Evolutionary conservation across 2,113 vertebrate genomes (phyloP), one percentile per base, ranked within the genome.

Genomic region (Mesembrinibis cayennensis): DNA sequence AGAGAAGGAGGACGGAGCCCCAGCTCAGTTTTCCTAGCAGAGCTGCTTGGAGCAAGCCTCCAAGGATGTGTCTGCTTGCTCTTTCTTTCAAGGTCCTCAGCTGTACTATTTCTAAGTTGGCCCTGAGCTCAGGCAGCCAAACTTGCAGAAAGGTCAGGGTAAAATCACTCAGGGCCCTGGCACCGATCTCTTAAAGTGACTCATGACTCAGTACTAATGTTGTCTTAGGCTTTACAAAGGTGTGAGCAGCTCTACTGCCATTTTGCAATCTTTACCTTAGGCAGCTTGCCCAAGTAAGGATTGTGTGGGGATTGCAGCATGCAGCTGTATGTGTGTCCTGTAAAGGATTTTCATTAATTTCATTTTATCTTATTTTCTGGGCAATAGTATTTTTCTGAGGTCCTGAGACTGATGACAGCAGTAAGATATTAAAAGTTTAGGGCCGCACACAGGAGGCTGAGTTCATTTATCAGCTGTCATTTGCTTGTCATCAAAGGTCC

Each of bases 1-100:
- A 2, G 63, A 0, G 1, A 50, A 47, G 9, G 13, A 56, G 34
- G 20, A 67, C 16, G 23, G 17, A 32, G 29, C 4, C 10, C 8
- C 53, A 38, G 34, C 9, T 69, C 38, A 7, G 20, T 7, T 16
- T 36, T 49, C 56, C 26, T 10, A 2, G 27, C 17, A 40, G 27
- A n/a, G 27, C 29, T 45, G 38, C 71, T 42, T 38, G 25, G 12
- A 11, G 14, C 21, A 21, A 65, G 25, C 4, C 27, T 53, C 20
- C 32, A 66, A 11, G 83, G 36, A 25, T 3, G 2, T 1, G 0
- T 25, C 27, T 58, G 38, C 44, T 65, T 49, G 3, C 18, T 44
- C 11, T 30, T 18, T 49, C 36, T 30, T 49, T 42, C 72, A 36
- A 19, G 4, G 16, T 65, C 22, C 16, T 23, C 58, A 27, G 58